Evolutionary conservation across 2,113 vertebrate species (phyloP).

Genomic region (Murina feae): DNA sequence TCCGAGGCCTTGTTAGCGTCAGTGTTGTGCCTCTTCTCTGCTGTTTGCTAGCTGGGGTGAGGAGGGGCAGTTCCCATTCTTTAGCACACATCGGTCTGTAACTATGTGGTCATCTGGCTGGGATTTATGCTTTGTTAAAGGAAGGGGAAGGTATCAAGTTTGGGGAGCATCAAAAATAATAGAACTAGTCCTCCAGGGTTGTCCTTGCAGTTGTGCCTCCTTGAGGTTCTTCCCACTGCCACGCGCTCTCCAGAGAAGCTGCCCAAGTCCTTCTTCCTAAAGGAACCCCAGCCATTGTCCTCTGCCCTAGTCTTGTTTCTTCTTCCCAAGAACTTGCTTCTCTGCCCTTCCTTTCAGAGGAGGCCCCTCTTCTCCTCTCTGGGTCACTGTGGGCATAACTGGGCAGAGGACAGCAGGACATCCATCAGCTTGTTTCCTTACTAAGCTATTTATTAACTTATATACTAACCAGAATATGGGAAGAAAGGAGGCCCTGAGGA

Average conservation of each 20-base stretch:
- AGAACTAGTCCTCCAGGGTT: not conserved
- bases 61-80: not conserved
- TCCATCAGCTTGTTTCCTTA: not conserved
- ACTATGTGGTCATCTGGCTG: not conserved
- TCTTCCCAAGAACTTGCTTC: not conserved
- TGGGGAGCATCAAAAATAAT: not conserved
- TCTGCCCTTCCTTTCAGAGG: not conserved
- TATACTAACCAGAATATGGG: not conserved
- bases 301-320: not conserved
- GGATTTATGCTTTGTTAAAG: not conserved
- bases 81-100: not conserved
- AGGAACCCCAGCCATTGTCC: not conserved
- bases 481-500: not conserved
- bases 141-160: not conserved
- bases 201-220: fast-evolving
- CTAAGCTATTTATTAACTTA: not conserved
- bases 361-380: not conserved
- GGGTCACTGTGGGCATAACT: not conserved
- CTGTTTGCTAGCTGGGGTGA: not conserved
- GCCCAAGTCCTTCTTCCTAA: not conserved
- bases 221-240: not conserved
- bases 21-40: not conserved
- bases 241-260: not conserved
- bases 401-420: not conserved
- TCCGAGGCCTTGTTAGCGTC: not conserved